Base-by-base conservation (phyloP, 2,888 invertebrate genomes). In the Ametastegia equiseti region DNA sequence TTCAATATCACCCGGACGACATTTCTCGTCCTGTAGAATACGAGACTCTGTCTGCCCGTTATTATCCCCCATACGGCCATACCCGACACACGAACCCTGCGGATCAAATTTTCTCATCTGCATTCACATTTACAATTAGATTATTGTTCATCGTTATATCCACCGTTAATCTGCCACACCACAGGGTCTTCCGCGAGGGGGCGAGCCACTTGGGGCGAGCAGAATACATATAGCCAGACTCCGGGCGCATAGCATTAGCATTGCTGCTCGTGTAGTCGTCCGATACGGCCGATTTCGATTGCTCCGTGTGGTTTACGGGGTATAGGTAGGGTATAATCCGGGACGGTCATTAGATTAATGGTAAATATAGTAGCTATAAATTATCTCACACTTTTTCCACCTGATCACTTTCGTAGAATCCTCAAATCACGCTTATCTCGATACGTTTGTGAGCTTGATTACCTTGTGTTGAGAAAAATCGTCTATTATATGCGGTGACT, bases 191-290 rank as follows among this genome's bases (percentile, higher is more conserved):
- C 47, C 2, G 19, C 30, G 47, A 71, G 27, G 27, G 47, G 71
- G 30, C 33, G 45, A 13, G 15, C 47, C 36, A 11, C n/a, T n/a
- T n/a, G 50, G 15, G 11, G 36, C 36, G 9, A 36, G n/a, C 36
- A 39, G 65, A 69, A 15, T n/a, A 13, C 30, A 15, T 27, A 13
- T 23, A 27, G 27, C 30, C 1, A 19, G 19, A n/a, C 67, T 67
- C 39, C 42, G 71, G 47, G 71, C 71, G 65, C 39, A 67, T 39
- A 42, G 71, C 71, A 42, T 11, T 19, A 42, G 19, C 75, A 75
- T 23, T 54, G 54, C 50, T 36, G 33, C 54, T 75, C 75, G 75
- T 23, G 23, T 36, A 75, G 50, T 75, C 75, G 75, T 30, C 54
- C 54, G 75, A 36, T 75, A 36, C 54, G 30, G 54, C 50, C 39